These are phyloP conservation scores for Coregonus clupeaformis DNA, from an alignment of 2,113 vertebrate species.

Conservation along the genomic window DNA sequence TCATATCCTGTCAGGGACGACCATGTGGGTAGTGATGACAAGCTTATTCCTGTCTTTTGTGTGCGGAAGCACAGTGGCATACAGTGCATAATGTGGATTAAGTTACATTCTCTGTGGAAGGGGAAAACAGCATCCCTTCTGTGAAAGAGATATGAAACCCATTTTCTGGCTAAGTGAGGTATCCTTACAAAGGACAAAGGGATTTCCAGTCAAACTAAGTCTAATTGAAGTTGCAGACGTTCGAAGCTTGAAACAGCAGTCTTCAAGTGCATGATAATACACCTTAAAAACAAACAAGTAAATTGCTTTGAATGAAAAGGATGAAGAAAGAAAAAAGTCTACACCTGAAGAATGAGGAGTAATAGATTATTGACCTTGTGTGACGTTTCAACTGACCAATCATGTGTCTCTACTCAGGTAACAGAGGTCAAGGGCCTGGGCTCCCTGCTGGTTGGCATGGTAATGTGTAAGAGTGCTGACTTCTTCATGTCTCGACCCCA, in stretches of 20 bases:
- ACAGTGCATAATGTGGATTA: conserved; percentile 6
- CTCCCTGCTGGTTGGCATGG: conserved; percentile 84
- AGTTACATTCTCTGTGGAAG: not conserved
- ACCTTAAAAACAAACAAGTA: too few relatives aligned
- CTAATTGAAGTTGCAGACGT: too few relatives aligned
- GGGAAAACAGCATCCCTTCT: too few relatives aligned
- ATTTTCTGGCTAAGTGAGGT: too few relatives aligned
- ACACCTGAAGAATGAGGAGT: not conserved
- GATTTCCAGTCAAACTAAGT: too few relatives aligned
- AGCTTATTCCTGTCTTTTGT: conserved; percentile 3
- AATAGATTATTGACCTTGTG: not conserved
- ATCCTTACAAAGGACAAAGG: too few relatives aligned
- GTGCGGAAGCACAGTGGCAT: conserved; percentile 11
- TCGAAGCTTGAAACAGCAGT: too few relatives aligned
- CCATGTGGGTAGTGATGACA: conserved; percentile 22
- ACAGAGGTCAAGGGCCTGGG: conserved; percentile 88
- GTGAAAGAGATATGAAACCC: too few relatives aligned
- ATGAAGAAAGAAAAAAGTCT: not conserved
- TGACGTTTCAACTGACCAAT: not conserved
- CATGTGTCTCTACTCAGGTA: conserved; percentile 73
- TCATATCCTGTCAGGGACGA: conserved; percentile 7
- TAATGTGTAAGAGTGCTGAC: conserved; percentile 83
- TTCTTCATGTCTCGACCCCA: conserved; percentile 88
- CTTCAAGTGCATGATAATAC: too few relatives aligned
- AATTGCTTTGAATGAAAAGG: too few relatives aligned